Conservation (phyloP, 2,888 invertebrate genomes). For the Stictocephala bisonia region DNA sequence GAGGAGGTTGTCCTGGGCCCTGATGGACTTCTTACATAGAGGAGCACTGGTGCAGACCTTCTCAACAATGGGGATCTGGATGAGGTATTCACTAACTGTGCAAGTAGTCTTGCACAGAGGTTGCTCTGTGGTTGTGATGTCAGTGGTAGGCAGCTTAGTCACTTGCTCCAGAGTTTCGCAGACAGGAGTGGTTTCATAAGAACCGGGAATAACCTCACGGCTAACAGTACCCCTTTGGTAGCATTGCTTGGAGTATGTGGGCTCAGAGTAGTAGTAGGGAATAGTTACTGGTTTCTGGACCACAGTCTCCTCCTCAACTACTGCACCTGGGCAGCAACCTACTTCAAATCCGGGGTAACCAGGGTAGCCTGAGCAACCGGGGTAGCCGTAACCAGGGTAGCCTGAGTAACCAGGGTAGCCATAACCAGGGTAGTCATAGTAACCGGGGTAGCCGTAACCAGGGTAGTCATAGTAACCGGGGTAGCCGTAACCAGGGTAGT, state of each 20-base stretch:
- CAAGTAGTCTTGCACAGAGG: conserved; percentile 25
- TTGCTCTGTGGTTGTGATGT: not conserved
- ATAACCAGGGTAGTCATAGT: too few species aligned
- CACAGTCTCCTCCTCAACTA: conserved; percentile 1
- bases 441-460: too few species aligned
- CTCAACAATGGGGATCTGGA: conserved; percentile 29
- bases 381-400: not conserved
- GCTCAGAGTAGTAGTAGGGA: not conserved
- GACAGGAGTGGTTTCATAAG: not conserved
- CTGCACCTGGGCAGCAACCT: conserved; percentile 7
- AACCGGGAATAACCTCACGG: conserved; percentile 3
- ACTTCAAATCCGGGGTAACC: not conserved
- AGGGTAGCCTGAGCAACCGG: not conserved
- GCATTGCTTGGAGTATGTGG: conserved; percentile 3
- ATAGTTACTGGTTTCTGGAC: not conserved
- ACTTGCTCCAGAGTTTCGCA: not conserved
- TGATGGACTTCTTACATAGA: conserved; percentile 14
- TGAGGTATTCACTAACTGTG: conserved; percentile 3
- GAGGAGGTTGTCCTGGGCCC: not conserved
- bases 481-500: not conserved
- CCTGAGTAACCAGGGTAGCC: too few species aligned
- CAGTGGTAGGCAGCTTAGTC: conserved; percentile 19
- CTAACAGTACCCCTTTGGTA: not conserved
- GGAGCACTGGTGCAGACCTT: not conserved
- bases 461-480: not conserved